Conservation (phyloP, 2,113 vertebrate species). For the Elephantulus edwardii region DNA sequence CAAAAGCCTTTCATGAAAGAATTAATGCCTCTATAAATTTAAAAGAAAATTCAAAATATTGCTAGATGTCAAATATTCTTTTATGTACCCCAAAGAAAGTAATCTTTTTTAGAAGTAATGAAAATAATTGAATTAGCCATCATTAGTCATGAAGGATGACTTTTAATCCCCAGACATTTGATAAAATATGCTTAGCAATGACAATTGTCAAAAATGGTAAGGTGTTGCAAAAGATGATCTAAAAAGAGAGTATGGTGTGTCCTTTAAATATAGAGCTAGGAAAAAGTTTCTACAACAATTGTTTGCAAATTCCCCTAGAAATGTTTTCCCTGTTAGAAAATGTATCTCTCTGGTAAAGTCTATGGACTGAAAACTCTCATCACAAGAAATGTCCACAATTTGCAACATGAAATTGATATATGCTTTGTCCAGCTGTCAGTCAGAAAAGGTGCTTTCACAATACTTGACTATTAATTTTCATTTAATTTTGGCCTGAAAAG, state of each 20-base stretch:
- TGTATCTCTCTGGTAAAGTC: background rate
- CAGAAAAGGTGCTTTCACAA: background rate
- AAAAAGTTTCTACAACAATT: background rate
- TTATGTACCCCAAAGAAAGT: background rate
- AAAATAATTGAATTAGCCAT: background rate
- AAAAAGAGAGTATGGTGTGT: background rate
- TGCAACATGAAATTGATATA: background rate
- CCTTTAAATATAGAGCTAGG: constrained; percentile 13
- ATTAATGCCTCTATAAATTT: background rate
- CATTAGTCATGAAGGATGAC: background rate
- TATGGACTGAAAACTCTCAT: background rate
- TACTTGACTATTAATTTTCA: background rate
- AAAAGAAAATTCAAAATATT: constrained; percentile 30
- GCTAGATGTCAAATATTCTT: background rate
- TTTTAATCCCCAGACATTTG: background rate
- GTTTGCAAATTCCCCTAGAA: constrained; percentile 12
- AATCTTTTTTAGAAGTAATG: background rate
- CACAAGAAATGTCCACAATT: background rate
- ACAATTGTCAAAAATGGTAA: constrained; percentile 30
- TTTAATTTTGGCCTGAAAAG: background rate
- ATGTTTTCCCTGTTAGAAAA: constrained; percentile 13
- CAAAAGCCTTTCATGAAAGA: background rate
- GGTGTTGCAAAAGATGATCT: background rate
- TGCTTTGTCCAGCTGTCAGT: background rate
- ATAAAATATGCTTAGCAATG: background rate